Conservation (phyloP, 1,140 invertebrate species). For the Aphelinus certus region DNA sequence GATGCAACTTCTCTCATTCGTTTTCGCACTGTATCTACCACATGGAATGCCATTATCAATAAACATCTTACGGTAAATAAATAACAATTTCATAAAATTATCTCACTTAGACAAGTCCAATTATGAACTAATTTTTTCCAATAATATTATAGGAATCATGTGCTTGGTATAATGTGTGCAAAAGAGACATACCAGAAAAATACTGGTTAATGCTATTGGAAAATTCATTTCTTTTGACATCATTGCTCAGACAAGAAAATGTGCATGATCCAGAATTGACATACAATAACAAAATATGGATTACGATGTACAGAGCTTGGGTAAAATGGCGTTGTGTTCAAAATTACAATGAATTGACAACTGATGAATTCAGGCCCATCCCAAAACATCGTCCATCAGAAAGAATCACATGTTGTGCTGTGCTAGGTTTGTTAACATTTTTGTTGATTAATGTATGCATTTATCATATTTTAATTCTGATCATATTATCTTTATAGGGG, state of each 20-base stretch:
- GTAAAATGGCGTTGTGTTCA: constrained; percentile 37
- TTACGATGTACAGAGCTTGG: constrained; percentile 42
- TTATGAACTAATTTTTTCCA: not conserved
- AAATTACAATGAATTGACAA: constrained; percentile 20
- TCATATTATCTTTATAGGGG: constrained; percentile 27
- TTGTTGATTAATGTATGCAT: no score
- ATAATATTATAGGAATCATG: constrained; percentile 32
- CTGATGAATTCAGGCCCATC: constrained; percentile 30
- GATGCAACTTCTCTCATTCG: constrained; percentile 38
- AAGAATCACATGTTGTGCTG: constrained; percentile 40
- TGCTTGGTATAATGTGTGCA: constrained; percentile 42
- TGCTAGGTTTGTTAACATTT: constrained; percentile 30
- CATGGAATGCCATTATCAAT: constrained; percentile 41
- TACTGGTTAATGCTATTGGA: constrained; percentile 41
- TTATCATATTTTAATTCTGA: no score
- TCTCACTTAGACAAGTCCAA: not conserved
- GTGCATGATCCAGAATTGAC: constrained; percentile 7
- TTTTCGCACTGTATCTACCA: constrained; percentile 34
- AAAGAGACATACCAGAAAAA: constrained; percentile 37
- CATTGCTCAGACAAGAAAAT: constrained; percentile 4
- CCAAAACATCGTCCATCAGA: constrained; percentile 23
- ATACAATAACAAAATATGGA: constrained; percentile 39
- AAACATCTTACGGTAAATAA: constrained; percentile 40
- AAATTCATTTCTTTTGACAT: constrained; percentile 31
- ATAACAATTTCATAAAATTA: constrained; percentile 4